Percentiles rank a stretch among this genome's conserved stretches.
Evolutionary conservation across 2,797 vertebrate species (phyloP).

Genomic region (Mormyrus hasselquistii): DNA sequence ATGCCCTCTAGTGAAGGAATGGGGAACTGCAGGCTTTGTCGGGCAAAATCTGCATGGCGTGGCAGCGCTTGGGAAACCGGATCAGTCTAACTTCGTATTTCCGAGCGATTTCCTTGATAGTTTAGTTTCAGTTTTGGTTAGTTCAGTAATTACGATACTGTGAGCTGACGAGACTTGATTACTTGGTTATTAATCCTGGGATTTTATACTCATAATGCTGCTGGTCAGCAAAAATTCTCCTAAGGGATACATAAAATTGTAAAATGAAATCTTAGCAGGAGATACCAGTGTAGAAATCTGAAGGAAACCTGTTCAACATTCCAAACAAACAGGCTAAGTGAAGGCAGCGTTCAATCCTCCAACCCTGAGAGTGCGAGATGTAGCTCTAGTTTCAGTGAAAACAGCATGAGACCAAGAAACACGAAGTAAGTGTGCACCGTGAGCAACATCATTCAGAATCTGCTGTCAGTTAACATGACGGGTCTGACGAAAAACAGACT

Average conservation of each 20-base stretch:
- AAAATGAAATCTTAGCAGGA: neutral
- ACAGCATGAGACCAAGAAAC: neutral
- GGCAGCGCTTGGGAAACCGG: neutral
- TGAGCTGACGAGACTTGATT: neutral
- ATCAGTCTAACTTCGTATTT: neutral
- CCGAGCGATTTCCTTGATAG: neutral
- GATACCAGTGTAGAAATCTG: neutral
- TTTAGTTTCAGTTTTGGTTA: neutral
- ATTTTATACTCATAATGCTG: neutral
- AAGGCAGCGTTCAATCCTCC: neutral
- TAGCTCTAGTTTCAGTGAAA: neutral
- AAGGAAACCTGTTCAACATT: neutral
- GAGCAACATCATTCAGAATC: neutral
- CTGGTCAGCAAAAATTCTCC: neutral
- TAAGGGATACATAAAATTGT: neutral
- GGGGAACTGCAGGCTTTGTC: neutral
- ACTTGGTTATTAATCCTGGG: neutral
- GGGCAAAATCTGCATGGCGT: neutral
- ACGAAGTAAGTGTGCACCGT: neutral
- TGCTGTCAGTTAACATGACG: neutral
- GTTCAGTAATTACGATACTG: neutral
- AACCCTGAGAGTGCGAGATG: neutral
- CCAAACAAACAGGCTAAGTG: neutral
- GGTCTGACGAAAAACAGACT: neutral
- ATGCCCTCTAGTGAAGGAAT: neutral